Conservation (phyloP, 2,888 invertebrate genomes). For the Ametastegia equiseti region DNA sequence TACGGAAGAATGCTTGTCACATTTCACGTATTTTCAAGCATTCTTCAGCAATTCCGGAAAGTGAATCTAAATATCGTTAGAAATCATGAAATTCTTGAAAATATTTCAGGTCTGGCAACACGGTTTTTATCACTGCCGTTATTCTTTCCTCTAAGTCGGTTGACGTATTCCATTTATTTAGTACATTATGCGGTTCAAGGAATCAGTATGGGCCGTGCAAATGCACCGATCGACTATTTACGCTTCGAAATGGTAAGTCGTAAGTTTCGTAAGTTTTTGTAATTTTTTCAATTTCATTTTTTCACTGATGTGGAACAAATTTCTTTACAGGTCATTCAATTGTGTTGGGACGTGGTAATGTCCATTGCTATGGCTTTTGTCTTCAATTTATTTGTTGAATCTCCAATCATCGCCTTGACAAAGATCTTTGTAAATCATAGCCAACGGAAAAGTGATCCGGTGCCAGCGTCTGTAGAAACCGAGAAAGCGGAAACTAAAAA, state of each 20-base stretch:
- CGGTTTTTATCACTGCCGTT: conserved; percentile 57
- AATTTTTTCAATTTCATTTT: neutral
- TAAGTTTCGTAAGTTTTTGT: neutral
- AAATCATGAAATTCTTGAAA: neutral
- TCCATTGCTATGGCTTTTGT: conserved; percentile 47
- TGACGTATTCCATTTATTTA: conserved; percentile 62
- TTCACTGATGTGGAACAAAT: neutral
- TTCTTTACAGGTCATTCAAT: conserved; percentile 45
- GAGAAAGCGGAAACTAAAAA: too few species aligned
- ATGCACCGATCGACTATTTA: too few species aligned
- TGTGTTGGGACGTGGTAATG: conserved; percentile 49
- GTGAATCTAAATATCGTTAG: neutral
- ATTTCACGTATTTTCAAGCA: too few species aligned
- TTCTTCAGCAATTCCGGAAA: neutral
- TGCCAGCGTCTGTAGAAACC: too few species aligned
- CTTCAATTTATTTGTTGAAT: conserved; percentile 52
- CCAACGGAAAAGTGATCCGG: too few species aligned
- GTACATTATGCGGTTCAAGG: conserved; percentile 58
- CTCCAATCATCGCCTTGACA: conserved; percentile 53
- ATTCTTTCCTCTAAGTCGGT: conserved; percentile 60
- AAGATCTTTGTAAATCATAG: too few species aligned
- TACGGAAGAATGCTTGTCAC: too few species aligned
- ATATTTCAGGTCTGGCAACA: conserved; percentile 56
- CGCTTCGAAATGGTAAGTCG: conserved; percentile 51
- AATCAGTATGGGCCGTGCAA: too few species aligned